A percentile compares a stretch with the other conserved stretches of the same genome.
phyloP scores from a whole-genome alignment of 1,140 invertebrate species.

The Teleopsis dalmanni region DNA sequence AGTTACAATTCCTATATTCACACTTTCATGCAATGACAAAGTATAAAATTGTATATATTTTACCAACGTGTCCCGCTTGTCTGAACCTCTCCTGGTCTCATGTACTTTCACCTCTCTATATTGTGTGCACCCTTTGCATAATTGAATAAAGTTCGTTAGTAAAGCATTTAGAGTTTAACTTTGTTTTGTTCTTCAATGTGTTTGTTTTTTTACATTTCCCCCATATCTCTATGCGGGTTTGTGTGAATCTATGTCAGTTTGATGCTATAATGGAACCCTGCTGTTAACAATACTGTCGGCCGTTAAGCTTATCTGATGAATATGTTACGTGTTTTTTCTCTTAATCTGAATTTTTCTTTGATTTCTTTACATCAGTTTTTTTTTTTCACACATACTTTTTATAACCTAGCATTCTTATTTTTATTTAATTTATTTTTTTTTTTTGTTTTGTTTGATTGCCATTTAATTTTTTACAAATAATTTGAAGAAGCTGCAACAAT shows the following conservation, averaged over 20 bases:
- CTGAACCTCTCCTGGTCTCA: too few relatives aligned
- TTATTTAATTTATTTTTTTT: not conserved
- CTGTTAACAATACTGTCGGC: constrained; percentile 9
- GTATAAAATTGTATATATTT: too few relatives aligned
- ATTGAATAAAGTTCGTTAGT: constrained; percentile 15
- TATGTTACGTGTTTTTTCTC: too few relatives aligned
- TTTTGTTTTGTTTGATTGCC: not conserved
- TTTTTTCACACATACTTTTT: not conserved
- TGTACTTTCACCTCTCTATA: too few relatives aligned
- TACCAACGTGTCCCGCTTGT: too few relatives aligned
- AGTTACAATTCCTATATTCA: not conserved
- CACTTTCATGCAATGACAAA: too few relatives aligned
- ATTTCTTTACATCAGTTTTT: not conserved
- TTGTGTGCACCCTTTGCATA: constrained; percentile 9
- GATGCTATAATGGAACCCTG: constrained; percentile 6
- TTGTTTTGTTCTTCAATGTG: not conserved
- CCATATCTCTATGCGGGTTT: not conserved
- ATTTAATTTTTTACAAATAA: not conserved
- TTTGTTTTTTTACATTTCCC: not conserved
- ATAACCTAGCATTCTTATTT: too few relatives aligned
- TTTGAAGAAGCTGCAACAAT: too few relatives aligned
- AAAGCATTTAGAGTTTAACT: constrained; percentile 10
- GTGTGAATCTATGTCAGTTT: not conserved
- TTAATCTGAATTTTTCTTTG: not conserved
- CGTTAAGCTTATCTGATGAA: constrained; percentile 13